Evolutionary conservation across 2,113 vertebrate species (phyloP).

Genomic region (Oophaga pumilio): DNA sequence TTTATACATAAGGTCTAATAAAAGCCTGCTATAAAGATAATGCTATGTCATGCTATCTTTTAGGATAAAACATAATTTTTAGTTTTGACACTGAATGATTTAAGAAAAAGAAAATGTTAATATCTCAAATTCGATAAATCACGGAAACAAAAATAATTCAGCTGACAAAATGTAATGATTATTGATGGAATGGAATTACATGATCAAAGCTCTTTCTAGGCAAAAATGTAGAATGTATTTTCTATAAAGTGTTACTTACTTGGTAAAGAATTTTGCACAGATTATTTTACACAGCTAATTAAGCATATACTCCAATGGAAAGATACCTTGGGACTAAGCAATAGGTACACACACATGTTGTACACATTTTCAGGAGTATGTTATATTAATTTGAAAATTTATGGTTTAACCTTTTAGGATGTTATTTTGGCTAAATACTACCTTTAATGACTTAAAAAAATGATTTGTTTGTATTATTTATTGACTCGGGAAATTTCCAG

Average conservation of each 20-base stretch:
- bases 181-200: not conserved
- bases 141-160: not conserved
- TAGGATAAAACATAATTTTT: not conserved
- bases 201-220: not conserved
- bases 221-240: not conserved
- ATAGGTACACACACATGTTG: not conserved
- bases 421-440: not conserved
- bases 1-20: not conserved
- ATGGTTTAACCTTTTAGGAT: not conserved
- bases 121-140: not conserved
- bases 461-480: not conserved
- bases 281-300: not conserved
- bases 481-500: not conserved
- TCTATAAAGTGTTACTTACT: not conserved
- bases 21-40: not conserved
- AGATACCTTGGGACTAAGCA: not conserved
- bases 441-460: not conserved
- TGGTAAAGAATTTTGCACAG: not conserved
- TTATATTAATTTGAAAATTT: not conserved
- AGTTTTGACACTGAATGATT: not conserved
- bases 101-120: not conserved
- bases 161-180: constrained; percentile 9
- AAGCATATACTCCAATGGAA: not conserved
- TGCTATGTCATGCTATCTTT: not conserved
- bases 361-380: not conserved